phyloP scores from a whole-genome alignment of 53 echinoderm and acorn worm genomes.

The Zoroaster sp. region DNA sequence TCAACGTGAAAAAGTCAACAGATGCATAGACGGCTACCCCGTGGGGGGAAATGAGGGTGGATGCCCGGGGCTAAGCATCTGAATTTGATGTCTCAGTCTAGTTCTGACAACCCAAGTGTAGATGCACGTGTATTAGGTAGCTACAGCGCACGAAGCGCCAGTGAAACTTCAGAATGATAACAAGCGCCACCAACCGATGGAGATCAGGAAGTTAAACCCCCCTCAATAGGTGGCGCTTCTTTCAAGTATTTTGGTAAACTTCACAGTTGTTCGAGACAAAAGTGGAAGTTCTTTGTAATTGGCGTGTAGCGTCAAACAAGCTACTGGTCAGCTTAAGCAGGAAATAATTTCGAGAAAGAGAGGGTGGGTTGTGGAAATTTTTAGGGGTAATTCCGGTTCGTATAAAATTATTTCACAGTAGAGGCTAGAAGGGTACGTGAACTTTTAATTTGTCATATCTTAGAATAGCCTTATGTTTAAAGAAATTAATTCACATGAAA shows the following conservation, averaged over 20 bases:
- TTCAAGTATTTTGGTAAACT: background rate
- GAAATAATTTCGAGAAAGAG: too few relatives aligned
- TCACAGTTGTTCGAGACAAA: too few relatives aligned
- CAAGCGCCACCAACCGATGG: background rate
- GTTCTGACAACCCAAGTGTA: background rate
- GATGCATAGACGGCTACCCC: constrained; percentile 21
- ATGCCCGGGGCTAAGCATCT: background rate
- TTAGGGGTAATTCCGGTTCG: too few relatives aligned
- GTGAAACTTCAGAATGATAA: background rate
- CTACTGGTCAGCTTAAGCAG: too few relatives aligned
- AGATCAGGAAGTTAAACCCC: background rate
- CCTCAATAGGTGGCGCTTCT: background rate
- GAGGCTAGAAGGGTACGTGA: too few relatives aligned
- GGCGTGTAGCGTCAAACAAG: too few relatives aligned
- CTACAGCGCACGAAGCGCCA: background rate
- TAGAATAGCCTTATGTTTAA: too few relatives aligned
- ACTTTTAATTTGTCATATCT: too few relatives aligned
- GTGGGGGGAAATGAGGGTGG: background rate
- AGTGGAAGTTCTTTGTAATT: too few relatives aligned
- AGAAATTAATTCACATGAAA: too few relatives aligned
- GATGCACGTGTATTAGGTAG: background rate
- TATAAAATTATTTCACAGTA: too few relatives aligned
- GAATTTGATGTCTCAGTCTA: background rate
- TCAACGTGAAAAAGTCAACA: constrained; percentile 29
- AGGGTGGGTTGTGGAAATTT: too few relatives aligned